Evolutionary conservation across 2,113 vertebrate species (phyloP).

Genomic region (Muscicapa adusta): DNA sequence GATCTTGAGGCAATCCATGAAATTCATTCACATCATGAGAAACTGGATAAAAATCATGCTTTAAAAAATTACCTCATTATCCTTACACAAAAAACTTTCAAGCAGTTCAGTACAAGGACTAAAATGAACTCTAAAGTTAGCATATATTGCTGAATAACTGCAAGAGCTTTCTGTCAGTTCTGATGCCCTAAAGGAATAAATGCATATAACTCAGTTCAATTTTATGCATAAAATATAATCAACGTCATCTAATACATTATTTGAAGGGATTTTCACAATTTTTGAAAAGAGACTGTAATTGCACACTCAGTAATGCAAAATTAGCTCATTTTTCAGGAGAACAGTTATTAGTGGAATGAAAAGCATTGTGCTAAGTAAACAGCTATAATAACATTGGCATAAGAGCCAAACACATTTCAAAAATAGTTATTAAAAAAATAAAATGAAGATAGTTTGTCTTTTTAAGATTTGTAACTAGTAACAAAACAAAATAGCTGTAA

Average conservation of each 20-base stretch:
- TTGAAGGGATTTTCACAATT: not conserved
- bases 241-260: not conserved
- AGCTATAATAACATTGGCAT: not conserved
- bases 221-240: not conserved
- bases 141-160: not conserved
- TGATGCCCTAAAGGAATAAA: not conserved
- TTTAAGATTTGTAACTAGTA: too few species aligned
- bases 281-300: conserved; percentile 5
- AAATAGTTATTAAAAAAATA: not conserved
- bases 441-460: not conserved
- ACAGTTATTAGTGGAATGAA: not conserved
- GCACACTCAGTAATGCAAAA: conserved; percentile 8
- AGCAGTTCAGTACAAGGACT: not conserved
- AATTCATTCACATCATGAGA: not conserved
- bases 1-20: not conserved
- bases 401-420: not conserved
- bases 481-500: not conserved
- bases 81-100: not conserved
- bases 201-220: not conserved
- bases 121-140: not conserved
- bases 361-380: not conserved
- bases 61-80: not conserved
- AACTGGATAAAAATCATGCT: not conserved
- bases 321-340: conserved; percentile 2
- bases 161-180: not conserved